Evolutionary conservation across 2,797 vertebrate genomes (phyloP).

Genomic region (Ambastaia sidthimunki): DNA sequence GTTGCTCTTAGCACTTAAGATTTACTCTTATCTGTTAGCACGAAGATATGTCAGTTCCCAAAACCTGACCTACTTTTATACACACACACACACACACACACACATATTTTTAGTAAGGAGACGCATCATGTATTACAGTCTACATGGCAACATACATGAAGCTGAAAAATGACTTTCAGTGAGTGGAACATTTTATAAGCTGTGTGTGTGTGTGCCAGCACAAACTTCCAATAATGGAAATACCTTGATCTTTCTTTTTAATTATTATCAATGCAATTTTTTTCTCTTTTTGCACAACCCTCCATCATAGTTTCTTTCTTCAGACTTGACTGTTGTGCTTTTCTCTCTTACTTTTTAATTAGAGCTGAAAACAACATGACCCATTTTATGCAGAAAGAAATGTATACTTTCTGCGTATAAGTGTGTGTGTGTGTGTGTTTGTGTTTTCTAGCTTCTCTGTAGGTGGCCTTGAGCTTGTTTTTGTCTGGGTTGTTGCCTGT

Average conservation of each 20-base stretch:
- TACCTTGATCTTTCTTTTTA: constrained; percentile 73
- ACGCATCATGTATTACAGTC: constrained; percentile 40
- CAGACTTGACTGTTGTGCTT: constrained; percentile 69
- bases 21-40: constrained; percentile 79
- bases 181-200: constrained; percentile 27
- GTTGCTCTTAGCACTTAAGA: constrained; percentile 69
- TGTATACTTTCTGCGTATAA: constrained; percentile 70
- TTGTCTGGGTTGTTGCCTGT: constrained; percentile 45
- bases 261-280: constrained; percentile 64
- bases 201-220: constrained; percentile 58
- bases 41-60: constrained; percentile 78
- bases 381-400: constrained; percentile 78
- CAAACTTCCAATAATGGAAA: constrained; percentile 72
- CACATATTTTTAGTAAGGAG: constrained; percentile 32
- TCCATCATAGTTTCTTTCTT: constrained; percentile 42
- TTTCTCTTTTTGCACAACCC: constrained; percentile 34
- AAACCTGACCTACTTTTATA: constrained; percentile 82
- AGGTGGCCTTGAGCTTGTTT: constrained; percentile 78
- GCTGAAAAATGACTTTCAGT: constrained; percentile 55
- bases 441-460: constrained; percentile 68
- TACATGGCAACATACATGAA: constrained; percentile 39
- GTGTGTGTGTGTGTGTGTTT: constrained; percentile 56
- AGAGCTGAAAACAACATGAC: constrained; percentile 81
- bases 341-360: constrained; percentile 70
- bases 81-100: constrained; percentile 8